Evolutionary conservation across 2,113 vertebrate genomes (phyloP).

Genomic region (Limanda limanda): DNA sequence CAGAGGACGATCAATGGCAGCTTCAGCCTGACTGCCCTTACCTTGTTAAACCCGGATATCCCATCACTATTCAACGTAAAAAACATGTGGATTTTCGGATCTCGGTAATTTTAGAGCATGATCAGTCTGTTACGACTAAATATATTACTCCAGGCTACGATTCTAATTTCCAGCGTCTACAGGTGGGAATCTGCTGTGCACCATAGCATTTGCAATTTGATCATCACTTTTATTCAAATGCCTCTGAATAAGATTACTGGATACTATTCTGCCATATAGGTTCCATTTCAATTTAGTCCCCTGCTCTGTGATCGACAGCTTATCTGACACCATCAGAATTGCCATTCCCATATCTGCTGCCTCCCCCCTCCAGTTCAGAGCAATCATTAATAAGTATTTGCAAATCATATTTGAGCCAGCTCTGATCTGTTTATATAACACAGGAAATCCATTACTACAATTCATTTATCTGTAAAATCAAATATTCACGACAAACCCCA

Average conservation of each 20-base stretch:
- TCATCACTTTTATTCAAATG: constrained; percentile 49
- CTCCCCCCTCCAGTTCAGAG: constrained; percentile 10
- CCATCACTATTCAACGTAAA: constrained; percentile 21
- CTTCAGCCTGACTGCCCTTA: constrained; percentile 16
- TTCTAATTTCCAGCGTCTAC: constrained; percentile 14
- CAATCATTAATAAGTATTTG: constrained; percentile 57
- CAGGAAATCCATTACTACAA: constrained; percentile 28
- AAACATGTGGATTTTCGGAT: constrained; percentile 30
- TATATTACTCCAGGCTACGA: constrained; percentile 41
- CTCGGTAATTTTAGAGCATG: constrained; percentile 29
- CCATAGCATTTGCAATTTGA: constrained; percentile 56
- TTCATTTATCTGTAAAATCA: constrained; percentile 17
- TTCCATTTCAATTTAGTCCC: constrained; percentile 35
- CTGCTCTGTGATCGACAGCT: constrained; percentile 48
- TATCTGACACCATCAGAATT: constrained; percentile 51
- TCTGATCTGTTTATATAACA: constrained; percentile 45
- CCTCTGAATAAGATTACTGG: constrained; percentile 11
- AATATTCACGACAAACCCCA: constrained; percentile 41
- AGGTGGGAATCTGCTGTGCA: constrained; percentile 20
- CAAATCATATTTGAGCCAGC: constrained; percentile 46
- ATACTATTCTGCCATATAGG: not conserved
- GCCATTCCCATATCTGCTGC: constrained; percentile 33
- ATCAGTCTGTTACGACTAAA: constrained; percentile 24
- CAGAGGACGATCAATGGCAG: constrained; percentile 29
- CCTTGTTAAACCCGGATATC: constrained; percentile 37